These are phyloP conservation scores for Teinopalpus imperialis DNA, from an alignment of 2,888 invertebrate species.

Conservation along the genomic window DNA sequence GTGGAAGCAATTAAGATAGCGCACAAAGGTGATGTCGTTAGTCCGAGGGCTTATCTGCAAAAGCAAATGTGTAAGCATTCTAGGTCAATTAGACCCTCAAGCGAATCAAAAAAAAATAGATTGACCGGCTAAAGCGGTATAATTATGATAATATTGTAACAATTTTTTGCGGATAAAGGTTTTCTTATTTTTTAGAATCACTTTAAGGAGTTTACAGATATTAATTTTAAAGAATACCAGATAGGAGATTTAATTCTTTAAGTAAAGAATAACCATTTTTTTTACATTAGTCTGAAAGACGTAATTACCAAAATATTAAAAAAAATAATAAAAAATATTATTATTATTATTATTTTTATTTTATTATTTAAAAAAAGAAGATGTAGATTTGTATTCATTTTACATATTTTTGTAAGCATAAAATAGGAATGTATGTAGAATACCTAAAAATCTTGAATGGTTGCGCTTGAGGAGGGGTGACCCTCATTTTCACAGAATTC, in stretches of 20 bases:
- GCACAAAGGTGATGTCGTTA: constrained; percentile 21
- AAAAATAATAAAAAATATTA: too few relatives aligned
- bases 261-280: neutral
- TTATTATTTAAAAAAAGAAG: too few relatives aligned
- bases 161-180: constrained; percentile 15
- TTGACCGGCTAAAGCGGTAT: constrained; percentile 15
- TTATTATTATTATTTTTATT: too few relatives aligned
- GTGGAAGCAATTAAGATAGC: constrained; percentile 21
- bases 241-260: neutral
- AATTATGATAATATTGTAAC: constrained; percentile 27
- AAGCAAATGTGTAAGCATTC: constrained; percentile 25
- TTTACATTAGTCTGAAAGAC: too few relatives aligned
- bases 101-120: constrained; percentile 23
- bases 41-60: constrained; percentile 18
- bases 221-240: constrained; percentile 6
- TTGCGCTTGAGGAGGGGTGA: too few relatives aligned
- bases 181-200: constrained; percentile 7
- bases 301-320: too few relatives aligned
- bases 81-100: constrained; percentile 19
- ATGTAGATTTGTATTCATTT: too few relatives aligned
- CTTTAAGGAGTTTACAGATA: constrained; percentile 6
- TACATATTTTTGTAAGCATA: too few relatives aligned
- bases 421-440: too few relatives aligned
- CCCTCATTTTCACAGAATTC: too few relatives aligned
- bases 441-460: too few relatives aligned